Evolutionary conservation across 1,140 invertebrate genomes (phyloP), one percentile per base, ranked within the genome.

Genomic region (Sycophila sp.): DNA sequence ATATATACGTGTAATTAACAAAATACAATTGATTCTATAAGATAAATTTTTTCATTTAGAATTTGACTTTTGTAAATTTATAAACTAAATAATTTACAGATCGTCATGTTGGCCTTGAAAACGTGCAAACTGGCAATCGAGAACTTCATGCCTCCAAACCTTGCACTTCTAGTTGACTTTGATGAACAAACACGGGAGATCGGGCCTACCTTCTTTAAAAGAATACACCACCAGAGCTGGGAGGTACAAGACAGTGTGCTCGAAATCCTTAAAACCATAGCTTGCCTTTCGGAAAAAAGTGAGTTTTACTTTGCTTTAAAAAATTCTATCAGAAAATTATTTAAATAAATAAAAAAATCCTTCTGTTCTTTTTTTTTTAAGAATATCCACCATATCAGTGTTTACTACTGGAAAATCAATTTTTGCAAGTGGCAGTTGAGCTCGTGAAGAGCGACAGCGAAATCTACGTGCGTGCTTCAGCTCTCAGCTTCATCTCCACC

Each of bases 371-470:
- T 47, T 36, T 58, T 58, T 75, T 79, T 72, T 17, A 77, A 93
- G 92, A 93, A 84, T 94, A 92, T 81, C 91, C 92, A n/a, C 89
- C 92, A 26, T 92, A 92, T 78, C 92, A 93, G 84, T 88, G 90
- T 38, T 89, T 92, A 73, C 79, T 94, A 17, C 72, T 91, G n/a
- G 87, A 90, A 19, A 87, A 90, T 64, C 87, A 91, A 53, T 87
- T 94, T 24, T 87, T 91, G 2, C 87, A 88, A 70, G 78, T 93
- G 24, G 88, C 91, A 0, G 82, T 90, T 15, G 88, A 90, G 51
- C 87, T 93, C 69, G 89, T 89, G 0, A 86, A 89, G 47, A 87
- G 89, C 45, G 92, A 94, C 78, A 83, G 84, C 3, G 92, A 94
- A 80, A 88, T 89, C 71, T 94, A 93, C 76, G 92, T 94, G 4